Base-by-base conservation (phyloP, 2,888 invertebrate species). In the Drosophila stalkeri region DNA sequence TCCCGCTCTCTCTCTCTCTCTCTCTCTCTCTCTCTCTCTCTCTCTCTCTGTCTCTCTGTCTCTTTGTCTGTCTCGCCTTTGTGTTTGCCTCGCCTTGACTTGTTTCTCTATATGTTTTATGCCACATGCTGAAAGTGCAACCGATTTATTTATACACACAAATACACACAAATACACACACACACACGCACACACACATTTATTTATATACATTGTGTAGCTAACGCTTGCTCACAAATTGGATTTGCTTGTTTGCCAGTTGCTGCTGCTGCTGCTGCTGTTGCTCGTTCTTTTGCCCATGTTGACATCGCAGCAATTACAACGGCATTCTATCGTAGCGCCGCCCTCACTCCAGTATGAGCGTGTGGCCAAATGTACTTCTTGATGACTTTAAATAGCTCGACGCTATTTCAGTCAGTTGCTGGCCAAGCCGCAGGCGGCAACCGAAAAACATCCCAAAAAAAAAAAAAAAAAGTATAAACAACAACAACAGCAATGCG, bases 81-180 rank as follows among this genome's bases (percentile, higher is more conserved):
- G 37, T 33, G 31, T 37, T 16, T 54, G 37, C 41, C 52, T 46
- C 27, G 44, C 43, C 56, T 54, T 35, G 37, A 23, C 44, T 56
- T 39, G 65, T 35, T 43, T 43, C 41, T 60, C 35, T 56, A 54
- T 69, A 35, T 55, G 60, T 59, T 69, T 73, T 63, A 70, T 85
- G 86, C 84, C 88, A 83, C 89, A 87, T 86, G 87, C 86, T 73
- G 80, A 49, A 75, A 80, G 67, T 75, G 77, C 81, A 66, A 72
- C 46, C 77, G 81, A 77, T 82, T 82, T 86, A 87, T 86, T 84
- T 84, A 81, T 87, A 72, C 62, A 66, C 59, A 37, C 57, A 57
- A 33, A 18, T 5, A 14, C 14, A 56, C 41, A 43, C 3, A 14
- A 9, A 56, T 27, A 43, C 3, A 33, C 12, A 39, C 43, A 37